Base-by-base conservation (phyloP, 2,888 invertebrate species). In the Elmis aenea region DNA sequence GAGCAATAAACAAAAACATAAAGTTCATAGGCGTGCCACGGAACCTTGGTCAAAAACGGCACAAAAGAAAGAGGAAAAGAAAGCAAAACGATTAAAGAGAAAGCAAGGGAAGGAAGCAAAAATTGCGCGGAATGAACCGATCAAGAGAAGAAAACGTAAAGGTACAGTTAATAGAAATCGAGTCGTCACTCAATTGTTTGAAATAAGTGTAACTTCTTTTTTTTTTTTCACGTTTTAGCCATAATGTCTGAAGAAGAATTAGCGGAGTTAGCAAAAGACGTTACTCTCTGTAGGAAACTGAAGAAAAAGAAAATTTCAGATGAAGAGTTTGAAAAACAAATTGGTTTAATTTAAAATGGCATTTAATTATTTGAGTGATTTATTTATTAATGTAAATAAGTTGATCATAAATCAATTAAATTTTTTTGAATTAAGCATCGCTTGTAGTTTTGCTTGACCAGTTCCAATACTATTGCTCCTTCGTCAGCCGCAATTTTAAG, bases 41-140 rank as follows among this genome's bases (percentile, higher is more conserved):
- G 79, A 83, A 58, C 72, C 90, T 0, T 91, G 90, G 90, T 81
- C 82, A 18, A 77, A 84, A 55, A 71, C 83, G 0, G 90, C 87
- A 57, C 78, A 79, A 47, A 77, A 75, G 45, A 85, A 83, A 64
- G 70, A 76, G 44, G 80, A 79, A 26, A 74, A 71, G 44, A 79
- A 81, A 61, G 72, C 75, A 31, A 80, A 77, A 50, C 72, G 75
- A 34, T 69, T 71, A 49, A 76, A 77, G 54, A 68, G 79, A 32
- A 84, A 83, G 66, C 75, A 77, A 38, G 68, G 74, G 50, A 74
- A 73, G 54, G 70, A 71, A 48, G 55, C 70, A 21, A 69, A 73
- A 48, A 63, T 62, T 30, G 61, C 68, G 26, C 67, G 68, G 37
- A 67, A 69, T 46, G 64, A 59, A 41, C 58, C 58, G 26, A 48